These are phyloP conservation scores for Cotesia chilonis DNA, from an alignment of 1,140 invertebrate genomes.

Conservation along the genomic window DNA sequence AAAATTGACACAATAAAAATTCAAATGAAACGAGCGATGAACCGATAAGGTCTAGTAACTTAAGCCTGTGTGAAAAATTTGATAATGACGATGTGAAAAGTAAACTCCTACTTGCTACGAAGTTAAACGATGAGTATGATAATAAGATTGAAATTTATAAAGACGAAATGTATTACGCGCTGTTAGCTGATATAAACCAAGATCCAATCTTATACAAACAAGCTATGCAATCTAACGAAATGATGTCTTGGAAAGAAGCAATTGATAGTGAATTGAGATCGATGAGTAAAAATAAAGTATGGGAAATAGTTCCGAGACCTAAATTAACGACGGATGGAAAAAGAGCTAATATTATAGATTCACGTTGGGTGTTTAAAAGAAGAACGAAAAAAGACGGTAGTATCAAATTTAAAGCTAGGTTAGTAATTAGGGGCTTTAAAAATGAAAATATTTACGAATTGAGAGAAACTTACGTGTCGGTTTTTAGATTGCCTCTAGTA, in stretches of 20 bases:
- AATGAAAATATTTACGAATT: too few relatives aligned
- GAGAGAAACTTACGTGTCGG: too few relatives aligned
- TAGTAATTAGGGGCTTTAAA: too few relatives aligned
- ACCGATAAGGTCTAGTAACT: neutral
- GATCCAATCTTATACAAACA: constrained; percentile 6
- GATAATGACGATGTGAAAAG: neutral
- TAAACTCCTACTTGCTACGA: neutral
- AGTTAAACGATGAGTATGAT: constrained; percentile 8
- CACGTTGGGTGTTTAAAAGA: neutral
- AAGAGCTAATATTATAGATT: neutral
- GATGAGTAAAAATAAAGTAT: constrained; percentile 14
- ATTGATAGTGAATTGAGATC: constrained; percentile 7
- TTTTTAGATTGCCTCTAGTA: too few relatives aligned
- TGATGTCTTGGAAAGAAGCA: constrained; percentile 1
- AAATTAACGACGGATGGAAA: neutral
- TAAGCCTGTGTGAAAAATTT: neutral
- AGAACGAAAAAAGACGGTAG: too few relatives aligned
- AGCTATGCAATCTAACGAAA: neutral
- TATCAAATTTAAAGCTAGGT: too few relatives aligned
- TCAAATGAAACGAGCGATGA: neutral
- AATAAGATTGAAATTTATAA: neutral
- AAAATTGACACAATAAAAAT: neutral
- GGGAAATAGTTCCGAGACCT: constrained; percentile 8
- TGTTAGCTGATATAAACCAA: constrained; percentile 4
- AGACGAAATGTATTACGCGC: constrained; percentile 10